These are phyloP conservation scores for Hiodon alosoides DNA, from an alignment of 2,113 vertebrate species.

Conservation along the genomic window DNA sequence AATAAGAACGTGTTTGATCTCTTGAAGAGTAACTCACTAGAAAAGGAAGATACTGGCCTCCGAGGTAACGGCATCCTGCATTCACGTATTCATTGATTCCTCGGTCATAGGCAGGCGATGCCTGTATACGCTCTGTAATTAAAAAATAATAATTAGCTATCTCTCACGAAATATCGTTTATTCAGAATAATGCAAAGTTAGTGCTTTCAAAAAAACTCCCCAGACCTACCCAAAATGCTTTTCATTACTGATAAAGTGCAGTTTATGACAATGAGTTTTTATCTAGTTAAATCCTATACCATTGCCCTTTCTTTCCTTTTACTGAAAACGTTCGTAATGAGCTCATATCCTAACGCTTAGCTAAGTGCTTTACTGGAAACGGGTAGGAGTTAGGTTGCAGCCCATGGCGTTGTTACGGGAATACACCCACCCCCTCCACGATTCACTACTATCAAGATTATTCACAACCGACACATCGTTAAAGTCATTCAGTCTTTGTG, in stretches of 20 bases:
- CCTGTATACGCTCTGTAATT: conserved; percentile 17
- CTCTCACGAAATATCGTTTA: neutral
- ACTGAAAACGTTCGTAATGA: conserved; percentile 42
- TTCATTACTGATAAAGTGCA: neutral
- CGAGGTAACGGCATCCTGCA: neutral
- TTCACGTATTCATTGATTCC: conserved; percentile 18
- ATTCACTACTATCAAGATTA: neutral
- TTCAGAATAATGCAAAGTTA: conserved; percentile 2
- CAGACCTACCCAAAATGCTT: neutral
- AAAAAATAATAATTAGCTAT: neutral
- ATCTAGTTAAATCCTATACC: neutral
- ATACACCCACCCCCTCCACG: conserved; percentile 2
- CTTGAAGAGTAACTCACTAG: neutral
- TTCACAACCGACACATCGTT: neutral
- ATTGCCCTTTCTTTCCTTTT: neutral
- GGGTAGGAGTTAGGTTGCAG: conserved; percentile 55
- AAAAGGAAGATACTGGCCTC: neutral
- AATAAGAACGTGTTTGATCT: conserved; percentile 8
- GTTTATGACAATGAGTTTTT: neutral
- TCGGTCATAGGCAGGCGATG: conserved; percentile 8
- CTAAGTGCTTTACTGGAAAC: conserved; percentile 52
- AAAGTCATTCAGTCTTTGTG: neutral
- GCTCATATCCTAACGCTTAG: conserved; percentile 46
- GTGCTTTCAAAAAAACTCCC: neutral
- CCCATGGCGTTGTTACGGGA: conserved; percentile 24